Base-by-base conservation (phyloP, 2,888 invertebrate species). In the Julus scanicus region DNA sequence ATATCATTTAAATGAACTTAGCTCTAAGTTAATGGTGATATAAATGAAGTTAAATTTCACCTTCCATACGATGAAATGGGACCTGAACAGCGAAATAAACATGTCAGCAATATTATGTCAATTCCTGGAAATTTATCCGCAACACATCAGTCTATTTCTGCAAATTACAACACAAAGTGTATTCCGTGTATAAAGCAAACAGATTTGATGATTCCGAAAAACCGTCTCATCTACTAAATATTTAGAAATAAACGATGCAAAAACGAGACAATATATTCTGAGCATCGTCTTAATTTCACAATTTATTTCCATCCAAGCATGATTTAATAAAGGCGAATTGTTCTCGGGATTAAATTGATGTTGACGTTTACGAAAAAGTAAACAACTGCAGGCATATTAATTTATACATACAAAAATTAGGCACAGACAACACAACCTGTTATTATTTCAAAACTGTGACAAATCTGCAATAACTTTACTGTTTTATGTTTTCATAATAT, bases 201-300 rank as follows among this genome's bases (percentile, higher is more conserved):
- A 29, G 71, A 71, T 71, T 29, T 5, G 3, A 4, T 5, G 4
- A 15, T 63, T 63, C 20, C 20, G 20, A 9, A 20, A 71, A 71
- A 29, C 29, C 29, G 71, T 71, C 71, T 71, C 0, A 9, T 71
- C n/a, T 9, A 9, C 9, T 71, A 71, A 71, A 71, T 29, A 71
- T 6, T 29, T 9, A 29, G 29, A 71, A 71, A 71, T 71, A 71
- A 71, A 71, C 5, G 71, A 71, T 71, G 71, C 71, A 71, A 71
- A 71, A 71, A 71, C 71, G 9, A 29, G 29, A 71, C 29, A 8
- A 29, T 9, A 71, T 71, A 71, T 29, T 20, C 71, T 29, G 29
- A 9, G 71, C 29, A 71, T 71, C 29, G n/a, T 71, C 71, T 71
- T 29, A 71, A 71, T 71, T 71, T 71, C 71, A 11, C 71, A 71